These are phyloP conservation scores for Catharus minimus DNA, from an alignment of 2,113 vertebrate genomes.

Conservation along the genomic window DNA sequence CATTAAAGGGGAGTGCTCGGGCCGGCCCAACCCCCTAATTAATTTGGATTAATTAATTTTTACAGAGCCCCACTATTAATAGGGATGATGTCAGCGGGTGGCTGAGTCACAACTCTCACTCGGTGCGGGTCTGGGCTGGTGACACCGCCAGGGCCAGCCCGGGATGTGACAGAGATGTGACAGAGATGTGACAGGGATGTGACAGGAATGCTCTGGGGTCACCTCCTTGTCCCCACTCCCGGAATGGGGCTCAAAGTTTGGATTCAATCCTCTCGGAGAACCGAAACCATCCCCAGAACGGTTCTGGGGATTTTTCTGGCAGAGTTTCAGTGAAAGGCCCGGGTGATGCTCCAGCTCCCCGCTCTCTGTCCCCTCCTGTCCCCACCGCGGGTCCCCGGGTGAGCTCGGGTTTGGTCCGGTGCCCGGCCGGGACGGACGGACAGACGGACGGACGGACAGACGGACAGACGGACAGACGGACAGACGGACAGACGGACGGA, in stretches of 20 bases:
- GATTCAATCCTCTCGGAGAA: fast-evolving
- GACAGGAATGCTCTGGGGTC: neutral
- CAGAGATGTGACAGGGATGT: neutral
- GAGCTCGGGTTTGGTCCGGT: neutral
- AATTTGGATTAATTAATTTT: constrained; percentile 59
- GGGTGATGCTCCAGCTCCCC: neutral
- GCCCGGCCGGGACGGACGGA: neutral
- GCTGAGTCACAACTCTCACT: constrained; percentile 65
- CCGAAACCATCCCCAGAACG: fast-evolving
- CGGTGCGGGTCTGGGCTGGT: neutral
- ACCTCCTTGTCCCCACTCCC: neutral
- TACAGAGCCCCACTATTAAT: constrained; percentile 52
- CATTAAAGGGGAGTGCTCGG: neutral
- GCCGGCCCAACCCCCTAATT: constrained; percentile 21
- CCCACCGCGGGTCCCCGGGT: neutral
- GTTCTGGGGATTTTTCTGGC: no score
- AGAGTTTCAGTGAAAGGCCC: fast-evolving
- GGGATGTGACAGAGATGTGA: neutral
- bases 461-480: neutral
- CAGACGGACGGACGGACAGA: neutral
- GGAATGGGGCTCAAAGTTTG: neutral
- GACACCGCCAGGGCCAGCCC: fast-evolving
- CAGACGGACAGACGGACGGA: neutral
- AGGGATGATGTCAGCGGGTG: constrained; percentile 13
- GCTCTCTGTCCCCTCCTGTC: neutral